Evolutionary conservation across 92 coral and sea anemone species (phyloP), one percentile per base, ranked within the genome.

Genomic region (Umimayanthus chanpuru): DNA sequence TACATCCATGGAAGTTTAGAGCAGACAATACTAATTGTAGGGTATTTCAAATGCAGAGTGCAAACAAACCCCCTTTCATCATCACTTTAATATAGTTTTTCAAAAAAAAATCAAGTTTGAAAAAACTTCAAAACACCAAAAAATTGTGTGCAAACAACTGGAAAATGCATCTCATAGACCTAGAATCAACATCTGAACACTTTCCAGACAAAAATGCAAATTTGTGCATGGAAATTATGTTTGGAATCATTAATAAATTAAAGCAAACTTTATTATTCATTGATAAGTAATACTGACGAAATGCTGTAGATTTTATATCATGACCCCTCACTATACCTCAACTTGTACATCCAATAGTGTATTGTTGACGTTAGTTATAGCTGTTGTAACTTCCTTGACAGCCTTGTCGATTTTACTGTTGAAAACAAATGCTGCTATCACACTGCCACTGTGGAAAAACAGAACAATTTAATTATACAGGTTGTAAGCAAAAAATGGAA

Each of bases 391-490:
- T 40, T 89, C 88, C 15, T 71, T 68, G 41, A 91, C 93, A 6
- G 91, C 94, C 39, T 77, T 9, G 71, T 87, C 80, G 30, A 91
- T 85, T 44, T 85, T 70, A 64, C 93, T 92, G 87, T 93, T 94
- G 50, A 94, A 92, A 28, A 94, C 92, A 89, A 92, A 94, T 23
- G 94, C 97, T 64, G 97, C 88, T 28, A 94, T 91, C 23, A 91
- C 80, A 55, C 88, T 55, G 16, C 95, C 97, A 84, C 97, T 94
- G 91, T 11, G 77, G 8, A 64, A 36, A 55, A 28, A 4, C 4
- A 80, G 20, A 44, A 25, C 65, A 38, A 41, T 18, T 32, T 32
- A 32, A 32, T 6, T 2, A 32, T 40, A 43, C 9, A 41, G 18
- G 1, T 18, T 40, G n/a, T 14, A 28, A 47, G 58, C 6, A 68